Evolutionary conservation across 2,888 invertebrate species (phyloP), one percentile per base, ranked within the genome.

Genomic region (Mesochorus sp.): DNA sequence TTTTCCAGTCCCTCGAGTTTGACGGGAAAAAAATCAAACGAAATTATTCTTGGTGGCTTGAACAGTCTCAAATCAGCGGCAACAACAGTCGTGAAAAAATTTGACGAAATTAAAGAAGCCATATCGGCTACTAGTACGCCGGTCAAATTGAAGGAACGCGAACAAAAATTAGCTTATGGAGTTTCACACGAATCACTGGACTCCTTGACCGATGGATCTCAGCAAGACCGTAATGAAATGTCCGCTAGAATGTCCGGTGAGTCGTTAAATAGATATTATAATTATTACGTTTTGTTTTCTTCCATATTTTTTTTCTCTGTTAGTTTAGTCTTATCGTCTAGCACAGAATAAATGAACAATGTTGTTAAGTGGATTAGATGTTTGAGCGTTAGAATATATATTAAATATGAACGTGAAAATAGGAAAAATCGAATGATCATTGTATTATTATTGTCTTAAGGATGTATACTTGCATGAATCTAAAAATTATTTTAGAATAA

Each of bases 31-130:
- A 97, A 97, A 89, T 97, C 97, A 3, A 97, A 96, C 89, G 97
- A 97, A 91, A 92, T 97, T 47, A 93, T 97, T 57, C 95, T 97
- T 91, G 97, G 97, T 78, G 96, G 97, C 42, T 92, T 97, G 44
- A 97, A 96, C 88, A 96, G 96, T 86, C 93, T 97, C 39, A 97
- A 97, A 89, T 96, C 95, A 10, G 97, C 96, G 0, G 97, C 97
- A 0, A 97, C 94, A 1, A 95, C 95, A 42, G 94, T 97, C 89
- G 97, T 94, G 19, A 97, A 97, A 88, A 97, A 97, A 87, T 94
- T 97, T 85, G 97, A 97, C 88, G 97, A 97, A 90, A 95, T 97
- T 90, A 97, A 97, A 89, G 97, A 97, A 89, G 96, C 96, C 21
- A 96, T 97, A 84, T 96, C 97, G 1, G 96, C 96, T 0, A 97